phyloP scores from a whole-genome alignment of 2,113 vertebrate species.

The Perca fluviatilis region DNA sequence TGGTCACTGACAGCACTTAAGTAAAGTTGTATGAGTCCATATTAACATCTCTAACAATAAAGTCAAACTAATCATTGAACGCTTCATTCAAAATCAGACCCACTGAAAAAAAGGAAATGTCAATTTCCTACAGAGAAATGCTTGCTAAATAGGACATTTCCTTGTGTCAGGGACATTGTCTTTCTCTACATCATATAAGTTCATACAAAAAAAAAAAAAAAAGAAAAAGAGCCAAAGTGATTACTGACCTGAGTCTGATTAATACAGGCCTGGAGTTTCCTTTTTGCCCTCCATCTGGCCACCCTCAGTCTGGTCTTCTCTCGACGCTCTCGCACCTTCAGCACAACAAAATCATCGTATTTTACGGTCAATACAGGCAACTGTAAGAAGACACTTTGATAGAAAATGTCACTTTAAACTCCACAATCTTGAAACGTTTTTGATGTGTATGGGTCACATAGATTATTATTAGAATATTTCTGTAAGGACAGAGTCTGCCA shows the following conservation, averaged over 20 bases:
- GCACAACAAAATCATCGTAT: neutral
- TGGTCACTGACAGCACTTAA: neutral
- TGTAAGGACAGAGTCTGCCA: neutral
- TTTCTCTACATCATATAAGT: neutral
- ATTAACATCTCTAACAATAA: neutral
- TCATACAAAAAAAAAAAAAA: neutral
- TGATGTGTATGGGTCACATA: neutral
- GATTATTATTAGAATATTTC: neutral
- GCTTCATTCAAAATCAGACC: neutral
- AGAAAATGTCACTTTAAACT: neutral
- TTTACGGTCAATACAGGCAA: neutral
- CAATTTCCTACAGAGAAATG: no score
- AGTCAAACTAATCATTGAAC: neutral
- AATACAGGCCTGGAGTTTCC: conserved; percentile 76
- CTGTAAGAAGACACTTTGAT: neutral
- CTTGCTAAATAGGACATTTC: neutral
- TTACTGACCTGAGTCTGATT: conserved; percentile 69
- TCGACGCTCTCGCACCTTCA: conserved; percentile 74
- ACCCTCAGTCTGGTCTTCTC: conserved; percentile 80
- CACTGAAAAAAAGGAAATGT: neutral
- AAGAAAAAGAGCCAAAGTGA: no score
- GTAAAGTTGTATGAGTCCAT: no score
- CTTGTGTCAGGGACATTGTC: neutral
- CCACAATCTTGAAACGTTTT: no score
- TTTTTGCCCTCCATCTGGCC: conserved; percentile 77